Evolutionary conservation across 2,797 vertebrate species (phyloP).

Genomic region (Kryptopterus vitreolus): DNA sequence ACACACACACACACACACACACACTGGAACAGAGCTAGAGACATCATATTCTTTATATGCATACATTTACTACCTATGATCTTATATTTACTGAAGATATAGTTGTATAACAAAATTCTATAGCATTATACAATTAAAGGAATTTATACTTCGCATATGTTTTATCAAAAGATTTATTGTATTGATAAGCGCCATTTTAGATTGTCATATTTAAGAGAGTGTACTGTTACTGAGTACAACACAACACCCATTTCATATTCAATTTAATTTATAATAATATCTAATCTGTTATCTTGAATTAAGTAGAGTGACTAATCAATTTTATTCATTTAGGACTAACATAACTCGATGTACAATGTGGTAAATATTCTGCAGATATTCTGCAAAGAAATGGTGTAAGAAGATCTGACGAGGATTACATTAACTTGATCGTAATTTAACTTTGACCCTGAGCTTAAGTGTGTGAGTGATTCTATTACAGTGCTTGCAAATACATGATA

Average conservation of each 20-base stretch:
- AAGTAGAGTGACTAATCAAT: background rate
- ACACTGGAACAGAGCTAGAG: background rate
- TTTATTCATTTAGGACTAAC: background rate
- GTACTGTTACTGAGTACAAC: too few species aligned
- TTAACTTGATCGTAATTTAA: background rate
- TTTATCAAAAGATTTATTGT: background rate
- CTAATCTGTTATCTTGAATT: background rate
- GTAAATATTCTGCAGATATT: background rate
- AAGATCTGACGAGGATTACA: background rate
- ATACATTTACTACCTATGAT: background rate
- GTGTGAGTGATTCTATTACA: background rate
- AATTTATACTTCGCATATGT: background rate
- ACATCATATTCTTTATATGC: background rate
- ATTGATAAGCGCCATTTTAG: too few species aligned
- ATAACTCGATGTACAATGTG: background rate
- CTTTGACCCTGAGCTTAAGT: background rate
- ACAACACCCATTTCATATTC: too few species aligned
- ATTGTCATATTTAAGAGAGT: background rate
- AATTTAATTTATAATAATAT: background rate
- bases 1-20: background rate
- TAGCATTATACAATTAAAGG: background rate
- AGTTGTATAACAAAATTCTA: background rate
- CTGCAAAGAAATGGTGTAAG: too few species aligned
- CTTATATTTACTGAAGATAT: background rate
- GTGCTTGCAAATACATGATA: background rate